Evolutionary conservation across 1,140 invertebrate species (phyloP).

Genomic region (Lucilia sericata): DNA sequence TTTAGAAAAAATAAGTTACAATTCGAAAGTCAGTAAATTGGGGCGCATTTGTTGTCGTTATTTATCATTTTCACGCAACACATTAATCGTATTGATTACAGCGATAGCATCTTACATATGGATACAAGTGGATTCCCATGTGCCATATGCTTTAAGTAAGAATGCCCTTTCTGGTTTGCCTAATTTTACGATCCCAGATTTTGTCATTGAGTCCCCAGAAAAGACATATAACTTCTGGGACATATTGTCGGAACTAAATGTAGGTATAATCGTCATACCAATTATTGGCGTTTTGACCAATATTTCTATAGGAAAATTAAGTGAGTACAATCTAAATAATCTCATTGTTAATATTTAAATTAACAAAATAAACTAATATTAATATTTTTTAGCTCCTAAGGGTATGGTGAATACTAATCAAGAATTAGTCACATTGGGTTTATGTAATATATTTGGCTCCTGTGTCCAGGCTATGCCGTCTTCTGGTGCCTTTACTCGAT

Average conservation of each 20-base stretch:
- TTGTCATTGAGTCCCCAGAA: conserved; percentile 72
- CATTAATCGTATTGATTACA: conserved; percentile 80
- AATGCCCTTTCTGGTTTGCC: conserved; percentile 77
- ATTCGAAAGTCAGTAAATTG: conserved; percentile 62
- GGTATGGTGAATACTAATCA: conserved; percentile 76
- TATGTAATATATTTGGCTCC: conserved; percentile 81
- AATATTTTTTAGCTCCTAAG: conserved; percentile 57
- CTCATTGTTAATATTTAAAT: background rate
- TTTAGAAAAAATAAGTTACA: conserved; percentile 42
- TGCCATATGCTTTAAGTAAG: conserved; percentile 58
- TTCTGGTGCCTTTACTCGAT: conserved; percentile 82
- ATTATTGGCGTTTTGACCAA: conserved; percentile 85
- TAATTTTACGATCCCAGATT: conserved; percentile 72
- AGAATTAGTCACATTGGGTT: conserved; percentile 79
- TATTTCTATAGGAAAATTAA: conserved; percentile 89
- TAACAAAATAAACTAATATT: background rate
- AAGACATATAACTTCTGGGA: conserved; percentile 73
- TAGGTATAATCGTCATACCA: conserved; percentile 80
- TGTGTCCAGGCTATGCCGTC: conserved; percentile 83
- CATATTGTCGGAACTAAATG: conserved; percentile 76
- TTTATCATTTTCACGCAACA: conserved; percentile 79
- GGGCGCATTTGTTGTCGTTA: conserved; percentile 68
- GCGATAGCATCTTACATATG: conserved; percentile 74
- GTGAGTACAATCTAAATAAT: conserved; percentile 69
- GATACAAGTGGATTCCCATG: conserved; percentile 47